phyloP scores from a whole-genome alignment of 2,113 vertebrate species.

The Perognathus longimembris region DNA sequence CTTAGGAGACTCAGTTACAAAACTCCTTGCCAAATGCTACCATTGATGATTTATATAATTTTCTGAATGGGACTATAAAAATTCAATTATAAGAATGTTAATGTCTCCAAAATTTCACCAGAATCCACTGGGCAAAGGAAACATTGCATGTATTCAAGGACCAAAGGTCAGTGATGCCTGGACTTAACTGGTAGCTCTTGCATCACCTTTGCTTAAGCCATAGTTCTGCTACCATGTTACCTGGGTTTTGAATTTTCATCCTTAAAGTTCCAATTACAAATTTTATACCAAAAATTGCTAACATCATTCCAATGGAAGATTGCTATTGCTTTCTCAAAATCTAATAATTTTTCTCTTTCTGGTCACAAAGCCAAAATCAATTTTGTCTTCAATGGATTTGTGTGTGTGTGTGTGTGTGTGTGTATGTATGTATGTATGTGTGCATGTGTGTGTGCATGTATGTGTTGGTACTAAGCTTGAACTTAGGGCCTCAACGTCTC shows the following conservation, averaged over 20 bases:
- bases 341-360: neutral
- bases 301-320: neutral
- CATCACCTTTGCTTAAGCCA: neutral
- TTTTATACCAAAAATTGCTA: neutral
- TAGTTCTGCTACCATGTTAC: neutral
- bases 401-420: no score
- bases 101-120: neutral
- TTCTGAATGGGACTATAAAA: neutral
- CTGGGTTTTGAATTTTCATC: neutral
- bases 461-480: no score
- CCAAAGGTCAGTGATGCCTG: neutral
- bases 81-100: neutral
- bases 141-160: neutral
- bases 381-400: neutral
- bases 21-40: neutral
- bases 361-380: neutral
- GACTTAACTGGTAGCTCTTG: neutral
- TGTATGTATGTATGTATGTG: no score
- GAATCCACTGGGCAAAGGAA: neutral
- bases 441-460: no score
- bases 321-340: slow-evolving; percentile 26
- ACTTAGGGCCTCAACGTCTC: no score
- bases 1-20: slow-evolving; percentile 5
- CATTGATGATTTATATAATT: neutral
- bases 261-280: neutral